These are phyloP conservation scores for Planococcus citri DNA, from an alignment of 1,140 invertebrate genomes.

Conservation along the genomic window DNA sequence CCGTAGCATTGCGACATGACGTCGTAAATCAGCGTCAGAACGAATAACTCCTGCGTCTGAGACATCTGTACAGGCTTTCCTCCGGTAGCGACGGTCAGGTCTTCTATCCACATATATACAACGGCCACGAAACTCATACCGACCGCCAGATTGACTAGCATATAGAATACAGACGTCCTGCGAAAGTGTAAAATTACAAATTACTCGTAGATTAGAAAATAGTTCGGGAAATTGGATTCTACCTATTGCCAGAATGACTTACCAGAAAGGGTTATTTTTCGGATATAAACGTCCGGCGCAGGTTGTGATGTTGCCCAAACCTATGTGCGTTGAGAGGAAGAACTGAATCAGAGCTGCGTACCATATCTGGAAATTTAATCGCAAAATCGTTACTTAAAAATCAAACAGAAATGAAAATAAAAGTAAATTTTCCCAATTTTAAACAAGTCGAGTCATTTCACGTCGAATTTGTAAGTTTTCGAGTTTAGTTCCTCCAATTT, in stretches of 20 bases:
- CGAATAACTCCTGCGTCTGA: constrained; percentile 34
- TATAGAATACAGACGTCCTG: constrained; percentile 36
- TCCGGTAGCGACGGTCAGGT: constrained; percentile 24
- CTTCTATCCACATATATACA: constrained; percentile 33
- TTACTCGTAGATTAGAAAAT: not conserved
- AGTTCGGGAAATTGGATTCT: not conserved
- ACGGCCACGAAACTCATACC: constrained; percentile 35
- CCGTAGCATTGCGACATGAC: constrained; percentile 31
- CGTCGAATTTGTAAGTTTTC: no score
- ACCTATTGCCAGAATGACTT: constrained; percentile 27
- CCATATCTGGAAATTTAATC: constrained; percentile 38
- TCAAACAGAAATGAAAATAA: no score
- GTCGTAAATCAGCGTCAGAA: constrained; percentile 38
- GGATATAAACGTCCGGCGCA: constrained; percentile 43
- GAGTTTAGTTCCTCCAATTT: no score
- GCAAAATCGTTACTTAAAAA: no score
- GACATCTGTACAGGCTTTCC: constrained; percentile 15
- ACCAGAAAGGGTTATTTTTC: constrained; percentile 45
- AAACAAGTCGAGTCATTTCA: no score
- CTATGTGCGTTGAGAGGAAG: constrained; percentile 42
- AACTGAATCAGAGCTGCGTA: constrained; percentile 43
- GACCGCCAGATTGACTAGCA: constrained; percentile 35
- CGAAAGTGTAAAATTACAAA: no score
- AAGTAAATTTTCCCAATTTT: no score
- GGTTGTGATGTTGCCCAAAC: constrained; percentile 44